phyloP scores from a whole-genome alignment of 2,888 invertebrate species.

The Mesoligia furuncula region DNA sequence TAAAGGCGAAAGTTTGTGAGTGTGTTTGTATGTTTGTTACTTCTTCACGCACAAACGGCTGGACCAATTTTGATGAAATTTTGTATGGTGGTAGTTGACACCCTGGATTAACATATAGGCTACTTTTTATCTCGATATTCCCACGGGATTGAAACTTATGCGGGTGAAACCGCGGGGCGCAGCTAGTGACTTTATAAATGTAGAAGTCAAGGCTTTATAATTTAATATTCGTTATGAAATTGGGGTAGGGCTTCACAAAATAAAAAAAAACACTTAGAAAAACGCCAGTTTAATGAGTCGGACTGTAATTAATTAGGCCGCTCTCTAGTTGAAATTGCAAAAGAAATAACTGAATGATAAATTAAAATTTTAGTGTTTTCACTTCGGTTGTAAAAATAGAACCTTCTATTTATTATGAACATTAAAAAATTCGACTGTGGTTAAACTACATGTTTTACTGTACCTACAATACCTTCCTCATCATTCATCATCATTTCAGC shows the following conservation, averaged over 20 bases:
- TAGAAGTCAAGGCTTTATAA: neutral
- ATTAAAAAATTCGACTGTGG: neutral
- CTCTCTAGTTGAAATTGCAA: constrained; percentile 25
- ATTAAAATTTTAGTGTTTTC: constrained; percentile 7
- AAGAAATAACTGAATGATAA: constrained; percentile 29
- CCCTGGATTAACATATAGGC: too few relatives aligned
- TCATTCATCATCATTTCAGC: neutral
- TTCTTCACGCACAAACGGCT: too few relatives aligned
- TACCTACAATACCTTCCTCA: neutral
- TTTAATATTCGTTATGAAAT: constrained; percentile 15
- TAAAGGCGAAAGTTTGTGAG: too few relatives aligned
- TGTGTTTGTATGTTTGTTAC: too few relatives aligned
- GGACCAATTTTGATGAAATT: too few relatives aligned
- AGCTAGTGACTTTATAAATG: constrained; percentile 7
- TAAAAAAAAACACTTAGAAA: constrained; percentile 20
- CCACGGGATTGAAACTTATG: too few relatives aligned
- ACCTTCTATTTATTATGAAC: constrained; percentile 1
- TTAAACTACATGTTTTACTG: constrained; percentile 2
- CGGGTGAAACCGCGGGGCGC: too few relatives aligned
- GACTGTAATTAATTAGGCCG: constrained; percentile 41
- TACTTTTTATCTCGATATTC: too few relatives aligned
- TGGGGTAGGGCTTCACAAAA: constrained; percentile 7
- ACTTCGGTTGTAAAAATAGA: neutral
- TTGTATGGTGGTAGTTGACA: too few relatives aligned
- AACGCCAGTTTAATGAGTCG: constrained; percentile 44